Conservation (phyloP, 2,888 invertebrate species). For the Erynnis tages region DNA sequence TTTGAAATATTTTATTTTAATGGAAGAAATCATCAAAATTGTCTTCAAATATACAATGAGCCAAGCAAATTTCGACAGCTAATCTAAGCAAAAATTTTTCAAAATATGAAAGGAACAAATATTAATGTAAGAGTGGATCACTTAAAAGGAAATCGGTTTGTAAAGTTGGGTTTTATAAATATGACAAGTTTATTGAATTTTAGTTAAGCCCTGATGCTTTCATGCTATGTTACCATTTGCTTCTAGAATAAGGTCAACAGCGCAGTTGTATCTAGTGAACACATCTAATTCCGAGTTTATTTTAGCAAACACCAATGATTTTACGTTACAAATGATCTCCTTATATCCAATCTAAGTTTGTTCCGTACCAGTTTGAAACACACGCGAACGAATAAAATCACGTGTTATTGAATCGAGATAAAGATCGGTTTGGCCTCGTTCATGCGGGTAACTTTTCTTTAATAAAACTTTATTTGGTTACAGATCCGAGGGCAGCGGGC, state of each 20-base stretch:
- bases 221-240: not conserved
- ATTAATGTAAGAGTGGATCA: too few relatives aligned
- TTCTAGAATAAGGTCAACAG: not conserved
- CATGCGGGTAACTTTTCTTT: constrained; percentile 54
- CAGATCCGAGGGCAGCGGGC: constrained; percentile 45
- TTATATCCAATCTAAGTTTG: constrained; percentile 20
- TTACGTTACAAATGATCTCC: constrained; percentile 17
- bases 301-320: constrained; percentile 4
- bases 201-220: not conserved
- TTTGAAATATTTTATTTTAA: not conserved
- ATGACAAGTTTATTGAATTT: not conserved
- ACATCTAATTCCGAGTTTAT: constrained; percentile 15
- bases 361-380: constrained; percentile 25
- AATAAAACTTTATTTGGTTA: constrained; percentile 62
- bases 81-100: too few relatives aligned
- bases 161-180: not conserved
- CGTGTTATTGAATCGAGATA: constrained; percentile 44
- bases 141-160: too few relatives aligned
- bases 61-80: too few relatives aligned
- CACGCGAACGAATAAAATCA: constrained; percentile 56
- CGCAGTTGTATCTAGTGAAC: not conserved
- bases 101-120: too few relatives aligned
- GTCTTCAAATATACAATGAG: too few relatives aligned
- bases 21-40: too few relatives aligned
- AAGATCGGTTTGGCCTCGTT: constrained; percentile 37